These are phyloP conservation scores for Nebria brevicollis DNA, from an alignment of 2,888 invertebrate genomes.

Conservation along the genomic window DNA sequence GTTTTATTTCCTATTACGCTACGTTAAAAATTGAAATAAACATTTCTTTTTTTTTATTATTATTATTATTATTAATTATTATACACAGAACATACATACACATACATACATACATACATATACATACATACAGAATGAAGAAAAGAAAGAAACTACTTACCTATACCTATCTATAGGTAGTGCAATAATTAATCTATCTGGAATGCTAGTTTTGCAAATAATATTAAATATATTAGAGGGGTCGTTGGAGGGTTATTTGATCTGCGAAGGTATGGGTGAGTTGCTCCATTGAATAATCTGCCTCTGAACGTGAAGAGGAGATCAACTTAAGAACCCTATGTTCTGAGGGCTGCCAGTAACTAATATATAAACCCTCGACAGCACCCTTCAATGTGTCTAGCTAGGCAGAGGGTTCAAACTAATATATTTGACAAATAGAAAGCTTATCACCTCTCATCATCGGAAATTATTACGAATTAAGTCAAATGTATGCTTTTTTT, in stretches of 20 bases:
- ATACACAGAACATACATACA: no score
- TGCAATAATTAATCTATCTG: neutral
- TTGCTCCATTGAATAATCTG: neutral
- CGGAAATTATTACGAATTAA: neutral
- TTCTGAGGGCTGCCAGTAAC: neutral
- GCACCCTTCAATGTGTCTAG: neutral
- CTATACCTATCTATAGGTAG: no score
- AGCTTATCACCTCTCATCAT: neutral
- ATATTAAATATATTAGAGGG: neutral
- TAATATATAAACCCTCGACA: neutral
- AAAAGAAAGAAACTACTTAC: no score
- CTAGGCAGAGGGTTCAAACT: neutral
- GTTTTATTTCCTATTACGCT: no score
- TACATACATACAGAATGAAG: no score
- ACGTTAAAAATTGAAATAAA: no score
- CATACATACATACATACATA: no score
- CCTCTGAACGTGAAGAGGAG: neutral
- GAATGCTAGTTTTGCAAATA: neutral
- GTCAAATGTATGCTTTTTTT: neutral
- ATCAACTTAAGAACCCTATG: neutral
- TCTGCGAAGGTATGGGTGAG: neutral
- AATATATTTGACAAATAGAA: neutral
- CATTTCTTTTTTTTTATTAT: no score
- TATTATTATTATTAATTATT: no score
- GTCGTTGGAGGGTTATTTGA: neutral